Evolutionary conservation across 2,888 invertebrate genomes (phyloP), one percentile per base, ranked within the genome.

Genomic region (Nycteola revayana): DNA sequence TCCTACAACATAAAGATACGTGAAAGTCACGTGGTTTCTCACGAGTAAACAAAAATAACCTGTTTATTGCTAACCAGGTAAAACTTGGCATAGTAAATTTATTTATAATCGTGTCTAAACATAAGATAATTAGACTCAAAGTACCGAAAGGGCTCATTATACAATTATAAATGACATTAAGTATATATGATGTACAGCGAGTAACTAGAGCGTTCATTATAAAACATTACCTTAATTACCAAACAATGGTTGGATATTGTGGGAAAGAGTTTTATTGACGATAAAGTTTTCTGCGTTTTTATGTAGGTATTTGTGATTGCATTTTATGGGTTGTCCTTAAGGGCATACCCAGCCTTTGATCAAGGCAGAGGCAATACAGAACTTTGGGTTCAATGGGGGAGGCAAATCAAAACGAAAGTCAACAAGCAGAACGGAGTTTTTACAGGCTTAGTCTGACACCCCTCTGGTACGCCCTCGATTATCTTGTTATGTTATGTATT

Each of bases 1-100:
- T 70, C 74, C 75, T 72, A 59, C 59, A 55, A 53, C 47, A 29
- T 47, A 48, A 45, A 28, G 28, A n/a, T 39, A 28, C 43, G 51
- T 48, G 37, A 54, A 40, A 49, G 56, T 58, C 56, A 61, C 59
- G 56, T 60, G 60, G 39, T 50, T 38, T 21, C 40, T 25, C 49
- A 35, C 47, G 48, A 36, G 57, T 62, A 64, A 66, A 68, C 64
- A 60, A 40, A 42, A 49, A 53, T 42, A 54, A 50, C 46, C 37
- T 41, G 42, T 43, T 43, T 42, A 32, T 30, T 14, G 14, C 5
- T 5, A 14, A 14, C 5, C 3, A 14, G 3, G 14, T 14, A 14
- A 5, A 3, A 14, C 14, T 14, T 14, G 3, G 14, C 14, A 5
- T 14, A 14, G 32, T n/a, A n/a, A n/a, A n/a, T n/a, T n/a, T 43